Percentiles rank a stretch among this genome's conserved stretches.
Conservation (phyloP, 2,888 invertebrate species). For the Poecilobothrus nobilitatus region DNA sequence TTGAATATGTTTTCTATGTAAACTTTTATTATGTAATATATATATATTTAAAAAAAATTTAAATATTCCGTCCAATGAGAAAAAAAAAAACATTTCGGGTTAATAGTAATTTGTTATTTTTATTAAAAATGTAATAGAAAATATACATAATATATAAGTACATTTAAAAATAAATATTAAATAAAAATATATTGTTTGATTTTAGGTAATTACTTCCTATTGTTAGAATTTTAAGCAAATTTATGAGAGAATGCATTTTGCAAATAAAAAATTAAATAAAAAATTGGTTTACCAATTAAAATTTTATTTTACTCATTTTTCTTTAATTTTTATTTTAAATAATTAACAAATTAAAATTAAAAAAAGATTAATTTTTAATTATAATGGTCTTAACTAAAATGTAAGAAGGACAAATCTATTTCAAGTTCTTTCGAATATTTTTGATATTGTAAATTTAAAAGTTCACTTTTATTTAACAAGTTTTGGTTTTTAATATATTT, state of each 20-base stretch:
- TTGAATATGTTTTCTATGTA: no score
- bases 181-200: background rate
- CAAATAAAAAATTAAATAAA: background rate
- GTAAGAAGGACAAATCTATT: background rate
- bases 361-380: no score
- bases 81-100: background rate
- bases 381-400: background rate
- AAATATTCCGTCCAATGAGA: background rate
- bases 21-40: no score
- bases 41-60: no score
- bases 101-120: background rate
- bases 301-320: background rate
- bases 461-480: background rate
- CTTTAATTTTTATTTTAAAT: background rate
- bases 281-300: background rate
- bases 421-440: background rate
- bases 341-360: no score
- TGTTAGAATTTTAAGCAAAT: background rate
- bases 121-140: background rate
- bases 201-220: constrained; percentile 1
- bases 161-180: background rate
- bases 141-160: background rate
- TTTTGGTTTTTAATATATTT: background rate
- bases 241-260: constrained; percentile 1
- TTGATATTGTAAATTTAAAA: background rate